A percentile compares a stretch with the other conserved stretches of the same genome.
These are phyloP conservation scores for Cephus cinctus DNA, from an alignment of 1,140 invertebrate species.

Conservation along the genomic window DNA sequence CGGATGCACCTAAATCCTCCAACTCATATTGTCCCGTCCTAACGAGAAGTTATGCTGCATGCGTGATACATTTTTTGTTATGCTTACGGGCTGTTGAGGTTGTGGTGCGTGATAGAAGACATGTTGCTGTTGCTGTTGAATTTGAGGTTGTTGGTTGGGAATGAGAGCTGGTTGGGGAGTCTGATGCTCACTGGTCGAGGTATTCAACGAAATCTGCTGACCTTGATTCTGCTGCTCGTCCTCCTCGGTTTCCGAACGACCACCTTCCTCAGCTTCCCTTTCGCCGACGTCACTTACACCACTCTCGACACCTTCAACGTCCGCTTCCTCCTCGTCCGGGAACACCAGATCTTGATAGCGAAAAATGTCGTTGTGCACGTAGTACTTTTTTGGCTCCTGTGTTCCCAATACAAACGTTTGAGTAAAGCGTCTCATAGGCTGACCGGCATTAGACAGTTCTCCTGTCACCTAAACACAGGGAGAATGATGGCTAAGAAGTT, in stretches of 20 bases:
- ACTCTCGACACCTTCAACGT: slow-evolving; percentile 36
- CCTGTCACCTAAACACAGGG: slow-evolving; percentile 74
- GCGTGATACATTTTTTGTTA: not conserved
- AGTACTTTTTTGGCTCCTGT: slow-evolving; percentile 94
- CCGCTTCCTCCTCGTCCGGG: slow-evolving; percentile 67
- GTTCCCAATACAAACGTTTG: slow-evolving; percentile 96
- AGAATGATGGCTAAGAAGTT: slow-evolving; percentile 8
- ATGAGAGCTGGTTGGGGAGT: slow-evolving; percentile 32
- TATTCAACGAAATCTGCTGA: slow-evolving; percentile 33
- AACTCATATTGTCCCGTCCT: too few species aligned
- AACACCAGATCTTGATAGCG: slow-evolving; percentile 76
- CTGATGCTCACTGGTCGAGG: slow-evolving; percentile 37
- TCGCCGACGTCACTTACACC: slow-evolving; percentile 37
- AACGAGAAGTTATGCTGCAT: too few species aligned
- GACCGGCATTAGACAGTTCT: slow-evolving; percentile 92
- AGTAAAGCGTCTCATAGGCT: slow-evolving; percentile 95
- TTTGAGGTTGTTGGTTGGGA: slow-evolving; percentile 33
- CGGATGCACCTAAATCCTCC: slow-evolving; percentile 43
- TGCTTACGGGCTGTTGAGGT: slow-evolving; percentile 38
- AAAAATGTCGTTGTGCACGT: slow-evolving; percentile 98
- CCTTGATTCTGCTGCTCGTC: slow-evolving; percentile 53
- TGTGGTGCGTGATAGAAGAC: slow-evolving; percentile 46
- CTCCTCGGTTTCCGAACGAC: slow-evolving; percentile 70
- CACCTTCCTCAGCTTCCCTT: slow-evolving; percentile 59
- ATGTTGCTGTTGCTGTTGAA: slow-evolving; percentile 38